phyloP scores from a whole-genome alignment of 2,888 invertebrate genomes.

The Ornithoptera alexandrae region DNA sequence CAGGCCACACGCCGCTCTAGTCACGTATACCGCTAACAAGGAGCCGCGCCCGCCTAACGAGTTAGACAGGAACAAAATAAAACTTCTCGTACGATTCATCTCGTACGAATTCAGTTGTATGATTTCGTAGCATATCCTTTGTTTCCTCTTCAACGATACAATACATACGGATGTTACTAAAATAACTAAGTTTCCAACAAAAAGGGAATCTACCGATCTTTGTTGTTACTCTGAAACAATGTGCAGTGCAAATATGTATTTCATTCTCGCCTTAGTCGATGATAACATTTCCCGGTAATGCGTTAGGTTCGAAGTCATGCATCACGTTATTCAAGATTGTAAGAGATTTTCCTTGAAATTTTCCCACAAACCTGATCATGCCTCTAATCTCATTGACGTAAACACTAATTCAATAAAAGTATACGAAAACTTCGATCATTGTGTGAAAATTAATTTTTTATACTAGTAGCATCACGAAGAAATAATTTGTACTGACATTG shows the following conservation, averaged over 20 bases:
- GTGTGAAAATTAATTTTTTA: neutral
- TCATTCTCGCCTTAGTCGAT: constrained; percentile 4
- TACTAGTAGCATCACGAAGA: neutral
- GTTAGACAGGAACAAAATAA: constrained; percentile 12
- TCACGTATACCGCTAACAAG: constrained; percentile 60
- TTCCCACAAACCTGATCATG: constrained; percentile 11
- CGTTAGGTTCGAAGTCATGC: constrained; percentile 25
- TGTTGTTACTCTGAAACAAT: constrained; percentile 9
- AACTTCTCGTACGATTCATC: constrained; percentile 1
- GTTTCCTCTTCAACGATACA: constrained; percentile 3
- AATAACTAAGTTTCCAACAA: constrained; percentile 3
- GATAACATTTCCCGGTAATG: constrained; percentile 32
- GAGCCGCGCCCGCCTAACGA: constrained; percentile 42
- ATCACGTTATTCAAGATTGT: constrained; percentile 28
- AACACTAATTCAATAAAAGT: constrained; percentile 25
- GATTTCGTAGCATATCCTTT: neutral
- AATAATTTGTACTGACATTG: constrained; percentile 10
- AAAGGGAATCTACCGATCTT: constrained; percentile 16
- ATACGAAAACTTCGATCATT: neutral
- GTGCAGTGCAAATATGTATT: constrained; percentile 23
- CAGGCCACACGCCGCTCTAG: constrained; percentile 46
- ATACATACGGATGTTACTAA: neutral
- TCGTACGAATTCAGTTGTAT: neutral
- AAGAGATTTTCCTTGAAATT: constrained; percentile 31
- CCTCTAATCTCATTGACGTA: constrained; percentile 24